Percentiles rank a stretch among this genome's conserved stretches.
Conservation (phyloP, 2,113 vertebrate genomes). For the Struthidea cinerea region DNA sequence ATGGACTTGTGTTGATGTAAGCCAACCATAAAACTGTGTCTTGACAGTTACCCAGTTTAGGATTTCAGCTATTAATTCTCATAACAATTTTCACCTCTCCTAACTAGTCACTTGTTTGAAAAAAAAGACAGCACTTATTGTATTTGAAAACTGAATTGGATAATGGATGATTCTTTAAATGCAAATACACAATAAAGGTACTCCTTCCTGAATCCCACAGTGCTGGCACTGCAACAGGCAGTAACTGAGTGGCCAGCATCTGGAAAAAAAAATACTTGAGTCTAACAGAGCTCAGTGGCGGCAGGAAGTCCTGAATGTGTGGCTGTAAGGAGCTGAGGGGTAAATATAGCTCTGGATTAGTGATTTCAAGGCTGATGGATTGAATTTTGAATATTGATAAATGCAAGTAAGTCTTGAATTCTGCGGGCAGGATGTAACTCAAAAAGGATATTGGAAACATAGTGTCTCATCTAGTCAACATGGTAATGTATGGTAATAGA, state of each 20-base stretch:
- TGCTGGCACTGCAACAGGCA: background rate
- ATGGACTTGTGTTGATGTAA: background rate
- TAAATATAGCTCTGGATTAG: background rate
- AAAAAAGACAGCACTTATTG: background rate
- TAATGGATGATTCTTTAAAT: background rate
- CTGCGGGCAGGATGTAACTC: background rate
- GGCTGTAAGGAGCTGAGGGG: background rate
- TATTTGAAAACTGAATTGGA: background rate
- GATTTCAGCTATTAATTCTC: background rate
- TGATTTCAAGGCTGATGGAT: background rate
- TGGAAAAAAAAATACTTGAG: background rate
- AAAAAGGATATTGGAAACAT: background rate
- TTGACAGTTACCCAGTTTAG: background rate
- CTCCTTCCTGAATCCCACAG: background rate
- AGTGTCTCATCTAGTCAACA: background rate
- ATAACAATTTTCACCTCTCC: background rate
- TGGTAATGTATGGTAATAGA: accelerated
- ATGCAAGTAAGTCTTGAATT: background rate
- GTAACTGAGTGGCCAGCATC: accelerated
- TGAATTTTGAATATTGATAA: background rate
- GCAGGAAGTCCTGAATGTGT: background rate
- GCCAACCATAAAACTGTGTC: background rate
- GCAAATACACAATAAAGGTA: background rate
- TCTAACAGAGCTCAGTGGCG: background rate
- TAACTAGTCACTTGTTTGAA: background rate